Evolutionary conservation across 2,797 vertebrate genomes (phyloP), one percentile per base, ranked within the genome.

Genomic region (Cottoperca gobio): DNA sequence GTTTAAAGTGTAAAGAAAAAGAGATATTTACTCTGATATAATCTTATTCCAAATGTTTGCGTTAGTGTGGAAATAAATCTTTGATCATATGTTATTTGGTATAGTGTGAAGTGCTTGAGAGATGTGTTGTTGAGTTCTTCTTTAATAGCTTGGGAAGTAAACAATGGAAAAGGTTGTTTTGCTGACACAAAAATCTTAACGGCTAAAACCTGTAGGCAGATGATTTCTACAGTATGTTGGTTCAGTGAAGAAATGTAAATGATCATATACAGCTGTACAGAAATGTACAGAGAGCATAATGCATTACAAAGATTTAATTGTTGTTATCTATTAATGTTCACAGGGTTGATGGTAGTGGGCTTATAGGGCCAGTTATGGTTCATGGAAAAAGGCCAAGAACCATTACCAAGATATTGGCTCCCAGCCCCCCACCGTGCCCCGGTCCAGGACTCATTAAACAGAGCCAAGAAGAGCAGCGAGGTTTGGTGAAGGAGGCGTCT

Each of bases 301-400:
- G 13, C 28, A 31, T 63, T 3, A 42, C 33, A 76, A 63, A 50
- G 35, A 43, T 79, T 8, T 76, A 77, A 85, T 69, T 46, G 24
- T 74, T 19, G 1, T 37, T 65, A 31, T 86, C 2, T 79, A 2
- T 89, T 49, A 35, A 49, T 83, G 73, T 83, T 78, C 75, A 50
- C 86, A 95, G 93, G 87, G 80, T 86, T 91, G 83, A 90, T 70
- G 72, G 62, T 82, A 70, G 69, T 67, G 73, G 82, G 78, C 70
- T 58, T 94, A 94, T 86, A 78, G 88, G 83, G 72, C 77, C 93
- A 53, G 80, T 91, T 86, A 97, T 97, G 97, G 96, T 96, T 94
- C 95, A 95, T 93, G 95, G 94, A 88, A 95, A 95, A 89, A 94
- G 68, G 79, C 95, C 94, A 76, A 94, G 88, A 88, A 85, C 88